Percentiles rank a stretch among this genome's conserved stretches.
Conservation (phyloP, 2,113 vertebrate species). For the Amphiprion ocellaris region DNA sequence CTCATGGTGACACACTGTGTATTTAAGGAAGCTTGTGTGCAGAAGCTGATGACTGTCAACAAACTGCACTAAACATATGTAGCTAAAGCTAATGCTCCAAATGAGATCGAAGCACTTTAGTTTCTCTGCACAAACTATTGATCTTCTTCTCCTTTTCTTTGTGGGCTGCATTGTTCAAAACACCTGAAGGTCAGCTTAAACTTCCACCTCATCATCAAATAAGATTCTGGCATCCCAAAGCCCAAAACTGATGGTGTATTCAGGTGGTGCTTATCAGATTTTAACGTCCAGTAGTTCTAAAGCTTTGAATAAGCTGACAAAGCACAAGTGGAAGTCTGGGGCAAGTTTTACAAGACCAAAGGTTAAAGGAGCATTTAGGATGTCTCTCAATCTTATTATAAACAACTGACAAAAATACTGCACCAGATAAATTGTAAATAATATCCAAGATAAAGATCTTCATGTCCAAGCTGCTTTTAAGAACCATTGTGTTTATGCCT, state of each 20-base stretch:
- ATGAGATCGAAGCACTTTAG: slow-evolving; percentile 8
- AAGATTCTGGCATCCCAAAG: background rate
- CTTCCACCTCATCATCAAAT: background rate
- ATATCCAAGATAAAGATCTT: slow-evolving; percentile 4
- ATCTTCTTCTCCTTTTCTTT: slow-evolving; percentile 5
- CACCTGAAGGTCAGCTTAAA: slow-evolving; percentile 14
- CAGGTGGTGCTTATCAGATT: background rate
- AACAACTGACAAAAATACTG: slow-evolving; percentile 12
- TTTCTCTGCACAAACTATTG: slow-evolving; percentile 7
- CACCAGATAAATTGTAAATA: background rate
- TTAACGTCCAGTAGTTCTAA: background rate
- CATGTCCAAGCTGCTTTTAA: slow-evolving; percentile 11
- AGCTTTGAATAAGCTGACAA: background rate
- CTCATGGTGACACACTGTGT: too few species aligned
- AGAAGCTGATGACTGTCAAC: background rate
- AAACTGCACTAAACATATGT: background rate
- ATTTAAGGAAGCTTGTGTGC: background rate
- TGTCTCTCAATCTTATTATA: slow-evolving; percentile 1
- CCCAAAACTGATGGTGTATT: background rate
- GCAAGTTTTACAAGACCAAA: background rate
- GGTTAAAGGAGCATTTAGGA: background rate
- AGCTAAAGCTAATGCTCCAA: slow-evolving; percentile 20
- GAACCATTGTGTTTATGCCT: slow-evolving; percentile 23
- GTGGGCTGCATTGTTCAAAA: background rate
- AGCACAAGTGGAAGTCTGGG: background rate